A percentile compares a stretch with the other conserved stretches of the same genome.
phyloP scores from a whole-genome alignment of 2,113 vertebrate species.

The Chauna torquata region DNA sequence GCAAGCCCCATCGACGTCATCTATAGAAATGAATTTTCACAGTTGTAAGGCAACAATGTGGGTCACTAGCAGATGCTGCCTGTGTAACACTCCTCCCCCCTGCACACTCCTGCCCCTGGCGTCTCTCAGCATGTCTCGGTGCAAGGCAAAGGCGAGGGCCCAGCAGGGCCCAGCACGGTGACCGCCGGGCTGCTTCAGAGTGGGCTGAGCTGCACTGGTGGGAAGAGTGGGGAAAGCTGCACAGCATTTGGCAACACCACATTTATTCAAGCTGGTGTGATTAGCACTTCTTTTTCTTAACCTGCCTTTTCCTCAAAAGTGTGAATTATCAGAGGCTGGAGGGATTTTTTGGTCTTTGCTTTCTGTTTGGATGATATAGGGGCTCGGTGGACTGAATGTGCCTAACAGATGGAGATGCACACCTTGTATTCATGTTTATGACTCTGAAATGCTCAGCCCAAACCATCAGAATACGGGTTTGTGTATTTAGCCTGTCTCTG shows the following conservation, averaged over 20 bases:
- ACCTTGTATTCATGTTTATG: neutral
- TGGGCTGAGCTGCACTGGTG: neutral
- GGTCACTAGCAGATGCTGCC: neutral
- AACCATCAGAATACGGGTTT: neutral
- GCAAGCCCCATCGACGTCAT: conserved; percentile 43
- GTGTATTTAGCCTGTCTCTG: conserved; percentile 23
- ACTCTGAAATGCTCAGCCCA: neutral
- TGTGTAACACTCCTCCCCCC: neutral
- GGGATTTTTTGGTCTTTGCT: neutral
- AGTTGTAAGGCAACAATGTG: conserved; percentile 38
- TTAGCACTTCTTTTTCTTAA: neutral
- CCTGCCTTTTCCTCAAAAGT: neutral
- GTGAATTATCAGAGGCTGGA: neutral
- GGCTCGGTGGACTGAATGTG: neutral
- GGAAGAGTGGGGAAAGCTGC: neutral
- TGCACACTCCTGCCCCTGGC: rapidly evolving
- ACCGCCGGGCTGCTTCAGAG: neutral
- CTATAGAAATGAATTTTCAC: conserved; percentile 48
- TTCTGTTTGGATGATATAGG: neutral
- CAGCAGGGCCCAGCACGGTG: neutral
- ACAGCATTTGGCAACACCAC: neutral
- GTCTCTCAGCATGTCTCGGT: neutral
- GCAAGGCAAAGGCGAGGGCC: neutral
- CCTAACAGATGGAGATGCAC: neutral
- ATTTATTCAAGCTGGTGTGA: conserved; percentile 1